These are phyloP conservation scores for Oreochromis spilurus DNA, from an alignment of 2,113 vertebrate genomes.

Conservation along the genomic window DNA sequence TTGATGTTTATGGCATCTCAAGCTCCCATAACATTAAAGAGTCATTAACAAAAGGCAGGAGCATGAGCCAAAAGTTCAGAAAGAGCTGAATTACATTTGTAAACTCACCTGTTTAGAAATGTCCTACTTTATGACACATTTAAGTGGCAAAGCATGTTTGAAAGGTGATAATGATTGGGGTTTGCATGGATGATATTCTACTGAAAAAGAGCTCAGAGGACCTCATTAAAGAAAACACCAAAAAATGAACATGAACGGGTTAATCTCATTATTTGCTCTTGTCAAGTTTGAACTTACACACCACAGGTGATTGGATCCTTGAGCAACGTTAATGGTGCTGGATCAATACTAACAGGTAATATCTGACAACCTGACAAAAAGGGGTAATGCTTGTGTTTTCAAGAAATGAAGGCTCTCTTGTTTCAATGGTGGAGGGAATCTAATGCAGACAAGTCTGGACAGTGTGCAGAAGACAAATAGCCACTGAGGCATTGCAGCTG, in stretches of 20 bases:
- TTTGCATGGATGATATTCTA: not conserved
- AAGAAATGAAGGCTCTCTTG: not conserved
- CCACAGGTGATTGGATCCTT: not conserved
- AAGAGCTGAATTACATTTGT: not conserved
- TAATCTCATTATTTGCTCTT: not conserved
- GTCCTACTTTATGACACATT: not conserved
- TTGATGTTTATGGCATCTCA: not conserved
- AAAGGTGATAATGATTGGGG: not conserved
- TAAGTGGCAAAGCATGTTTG: not conserved
- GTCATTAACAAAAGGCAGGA: not conserved
- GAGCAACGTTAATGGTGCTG: not conserved
- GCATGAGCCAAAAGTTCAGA: not conserved
- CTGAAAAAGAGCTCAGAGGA: not conserved
- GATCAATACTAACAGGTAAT: not conserved
- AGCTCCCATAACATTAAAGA: not conserved
- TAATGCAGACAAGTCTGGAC: not conserved
- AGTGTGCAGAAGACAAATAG: not conserved
- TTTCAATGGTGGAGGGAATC: not conserved
- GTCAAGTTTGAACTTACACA: not conserved
- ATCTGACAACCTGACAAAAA: not conserved
- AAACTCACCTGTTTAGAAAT: not conserved
- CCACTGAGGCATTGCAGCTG: slow-evolving; percentile 1
- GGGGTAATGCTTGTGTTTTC: not conserved
- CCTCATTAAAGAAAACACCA: not conserved
- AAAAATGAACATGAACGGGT: not conserved